Base-by-base conservation (phyloP, 1,140 invertebrate species). In the Brachionus asplanchnoidis region DNA sequence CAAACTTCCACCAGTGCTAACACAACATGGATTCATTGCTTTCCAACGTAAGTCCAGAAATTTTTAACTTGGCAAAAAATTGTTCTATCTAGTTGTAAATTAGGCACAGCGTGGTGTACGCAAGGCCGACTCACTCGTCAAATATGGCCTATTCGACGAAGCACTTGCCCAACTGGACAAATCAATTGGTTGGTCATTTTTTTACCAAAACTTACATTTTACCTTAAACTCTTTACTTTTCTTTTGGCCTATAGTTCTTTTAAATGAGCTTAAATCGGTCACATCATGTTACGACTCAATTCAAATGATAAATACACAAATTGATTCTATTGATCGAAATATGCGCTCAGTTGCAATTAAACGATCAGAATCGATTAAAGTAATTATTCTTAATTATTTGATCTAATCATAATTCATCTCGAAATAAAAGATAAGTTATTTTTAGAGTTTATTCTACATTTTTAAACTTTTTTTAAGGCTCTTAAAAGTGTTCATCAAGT, bases 271-370 rank as follows among this genome's bases (percentile, higher is more conserved):
- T 14, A 77, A 77, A 77, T 77, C 73, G n/a, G 44, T 77, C 20
- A 77, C 73, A 14, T 50, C 73, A 50, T 77, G 73, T 50, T 77
- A 77, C 26, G 73, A 77, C 42, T 77, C 73, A 77, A 77, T 77
- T 26, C 73, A 77, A 77, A 77, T 77, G 73, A 20, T 77, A 50
- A 77, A 77, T 53, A 23, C 46, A 53, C 73, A 77, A 77, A 77
- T 77, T 50, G 73, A 77, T 77, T 77, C 73, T 46, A 46, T 77
- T 50, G 73, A 77, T 77, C 73, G 73, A 77, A 77, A 77, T 50
- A 77, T 77, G 73, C 73, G 73, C 44, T 77, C 73, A 77, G 73
- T 77, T 77, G 73, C 73, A 77, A 77, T 77, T 77, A 77, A 77
- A 77, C 73, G 73, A 77, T 77, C 73, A 46, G 73, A 77, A 77